These are phyloP conservation scores for Lepidochrysops patricia DNA, from an alignment of 2,888 invertebrate species.

Conservation along the genomic window DNA sequence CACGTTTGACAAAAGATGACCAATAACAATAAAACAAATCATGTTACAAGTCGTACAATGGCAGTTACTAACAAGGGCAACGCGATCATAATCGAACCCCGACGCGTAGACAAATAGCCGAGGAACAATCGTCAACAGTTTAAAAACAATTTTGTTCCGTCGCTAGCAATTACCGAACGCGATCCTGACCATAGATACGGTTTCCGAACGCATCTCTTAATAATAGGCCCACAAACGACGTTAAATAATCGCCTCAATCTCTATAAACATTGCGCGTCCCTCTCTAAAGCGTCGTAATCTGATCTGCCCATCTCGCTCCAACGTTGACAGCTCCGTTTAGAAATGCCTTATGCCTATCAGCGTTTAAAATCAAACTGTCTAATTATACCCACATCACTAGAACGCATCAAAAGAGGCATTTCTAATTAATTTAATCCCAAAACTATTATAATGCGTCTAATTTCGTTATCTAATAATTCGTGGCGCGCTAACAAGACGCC, in stretches of 20 bases:
- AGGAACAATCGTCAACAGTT: slow-evolving; percentile 66
- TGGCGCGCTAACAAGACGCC: slow-evolving; percentile 64
- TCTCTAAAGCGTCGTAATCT: slow-evolving; percentile 30
- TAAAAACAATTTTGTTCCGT: slow-evolving; percentile 68
- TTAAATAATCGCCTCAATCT: slow-evolving; percentile 49
- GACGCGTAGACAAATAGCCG: slow-evolving; percentile 68
- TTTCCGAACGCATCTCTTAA: slow-evolving; percentile 64
- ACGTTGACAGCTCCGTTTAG: slow-evolving; percentile 60
- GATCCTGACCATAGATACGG: slow-evolving; percentile 55
- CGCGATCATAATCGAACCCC: slow-evolving; percentile 51
- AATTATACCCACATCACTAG: slow-evolving; percentile 73
- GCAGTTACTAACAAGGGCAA: slow-evolving; percentile 40
- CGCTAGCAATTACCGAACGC: slow-evolving; percentile 64
- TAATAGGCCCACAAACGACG: slow-evolving; percentile 55
- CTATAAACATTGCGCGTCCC: slow-evolving; percentile 35
- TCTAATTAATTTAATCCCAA: slow-evolving; percentile 71
- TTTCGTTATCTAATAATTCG: slow-evolving; percentile 70
- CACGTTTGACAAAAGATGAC: slow-evolving; percentile 14
- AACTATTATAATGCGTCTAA: slow-evolving; percentile 70
- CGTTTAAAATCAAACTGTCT: slow-evolving; percentile 64
- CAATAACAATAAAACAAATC: slow-evolving; percentile 16
- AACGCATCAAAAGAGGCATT: slow-evolving; percentile 62
- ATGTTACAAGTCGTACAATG: slow-evolving; percentile 24
- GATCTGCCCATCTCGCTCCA: slow-evolving; percentile 35
- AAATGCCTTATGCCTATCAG: slow-evolving; percentile 55